Evolutionary conservation across 2,888 invertebrate genomes (phyloP).

Genomic region (Dione vanillae): DNA sequence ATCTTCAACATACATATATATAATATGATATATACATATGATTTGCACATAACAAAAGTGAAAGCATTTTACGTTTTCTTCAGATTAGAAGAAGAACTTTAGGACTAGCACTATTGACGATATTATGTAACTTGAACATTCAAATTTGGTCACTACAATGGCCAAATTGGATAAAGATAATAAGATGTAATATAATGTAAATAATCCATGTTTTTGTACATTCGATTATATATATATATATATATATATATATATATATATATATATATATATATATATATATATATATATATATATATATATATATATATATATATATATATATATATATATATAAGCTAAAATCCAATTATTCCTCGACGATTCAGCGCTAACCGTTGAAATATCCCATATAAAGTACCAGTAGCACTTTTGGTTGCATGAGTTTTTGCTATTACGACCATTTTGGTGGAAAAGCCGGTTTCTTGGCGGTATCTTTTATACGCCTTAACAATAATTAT

Average conservation of each 20-base stretch:
- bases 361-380: slow-evolving; percentile 26
- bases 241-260: no score
- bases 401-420: slow-evolving; percentile 60
- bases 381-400: slow-evolving; percentile 42
- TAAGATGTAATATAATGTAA: no score
- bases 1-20: neutral
- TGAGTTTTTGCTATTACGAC: slow-evolving; percentile 60
- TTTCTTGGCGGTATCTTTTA: slow-evolving; percentile 58
- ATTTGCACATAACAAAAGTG: neutral
- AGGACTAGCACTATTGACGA: neutral
- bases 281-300: no score
- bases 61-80: slow-evolving; percentile 41
- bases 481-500: slow-evolving; percentile 71
- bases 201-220: neutral
- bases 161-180: no score
- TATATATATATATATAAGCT: slow-evolving; percentile 32
- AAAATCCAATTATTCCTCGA: slow-evolving; percentile 37
- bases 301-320: no score
- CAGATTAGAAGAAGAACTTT: no score
- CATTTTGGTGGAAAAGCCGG: slow-evolving; percentile 59
- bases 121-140: neutral
- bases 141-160: no score
- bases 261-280: no score
- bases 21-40: neutral
- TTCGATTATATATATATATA: neutral